These are phyloP conservation scores for Corynorhinus townsendii DNA, from an alignment of 2,113 vertebrate genomes.

Conservation along the genomic window DNA sequence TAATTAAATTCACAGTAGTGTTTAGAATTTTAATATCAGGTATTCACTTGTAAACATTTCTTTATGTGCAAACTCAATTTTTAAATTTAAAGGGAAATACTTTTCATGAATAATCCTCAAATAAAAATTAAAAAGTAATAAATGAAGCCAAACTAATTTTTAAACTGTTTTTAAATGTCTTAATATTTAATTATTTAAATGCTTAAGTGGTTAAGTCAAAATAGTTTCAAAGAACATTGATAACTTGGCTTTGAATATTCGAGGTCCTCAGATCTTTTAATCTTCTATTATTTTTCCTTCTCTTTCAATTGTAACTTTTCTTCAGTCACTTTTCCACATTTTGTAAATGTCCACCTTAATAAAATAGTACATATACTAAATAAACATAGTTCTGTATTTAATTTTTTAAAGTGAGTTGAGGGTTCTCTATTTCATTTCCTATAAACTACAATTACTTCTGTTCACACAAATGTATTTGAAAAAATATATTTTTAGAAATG, in stretches of 20 bases:
- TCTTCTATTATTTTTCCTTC: not conserved
- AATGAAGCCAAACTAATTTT: not conserved
- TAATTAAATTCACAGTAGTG: not conserved
- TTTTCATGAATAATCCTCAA: not conserved
- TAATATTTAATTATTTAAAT: not conserved
- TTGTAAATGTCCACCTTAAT: not conserved
- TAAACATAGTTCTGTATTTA: not conserved
- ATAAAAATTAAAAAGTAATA: not conserved
- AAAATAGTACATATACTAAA: not conserved
- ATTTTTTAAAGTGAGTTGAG: not conserved
- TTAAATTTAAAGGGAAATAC: not conserved
- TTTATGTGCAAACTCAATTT: not conserved
- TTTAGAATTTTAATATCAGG: not conserved
- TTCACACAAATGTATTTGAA: not conserved
- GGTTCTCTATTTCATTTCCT: not conserved
- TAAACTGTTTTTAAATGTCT: not conserved
- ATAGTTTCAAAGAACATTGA: not conserved
- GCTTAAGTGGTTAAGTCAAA: not conserved
- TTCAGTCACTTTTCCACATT: not conserved
- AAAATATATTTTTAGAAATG: not conserved
- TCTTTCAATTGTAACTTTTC: not conserved
- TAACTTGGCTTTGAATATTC: not conserved
- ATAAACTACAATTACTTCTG: not conserved
- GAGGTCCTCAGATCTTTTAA: not conserved
- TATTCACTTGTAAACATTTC: not conserved